These are phyloP conservation scores for Parazoanthus atlanticus DNA, from an alignment of 92 coral and sea anemone species.

Conservation along the genomic window DNA sequence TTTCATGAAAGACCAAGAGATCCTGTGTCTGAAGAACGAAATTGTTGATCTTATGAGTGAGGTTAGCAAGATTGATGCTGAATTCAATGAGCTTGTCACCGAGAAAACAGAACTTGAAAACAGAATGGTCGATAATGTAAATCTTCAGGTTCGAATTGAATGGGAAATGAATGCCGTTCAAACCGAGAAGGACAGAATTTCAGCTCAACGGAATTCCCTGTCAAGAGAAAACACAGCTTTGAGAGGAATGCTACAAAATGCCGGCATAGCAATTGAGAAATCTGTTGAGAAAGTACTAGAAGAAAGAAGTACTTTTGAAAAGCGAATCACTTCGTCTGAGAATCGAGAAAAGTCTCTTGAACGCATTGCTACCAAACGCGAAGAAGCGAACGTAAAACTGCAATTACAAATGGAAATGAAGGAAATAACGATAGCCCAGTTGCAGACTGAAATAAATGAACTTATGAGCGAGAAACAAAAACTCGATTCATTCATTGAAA, in stretches of 20 bases:
- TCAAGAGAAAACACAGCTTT: slow-evolving; percentile 55
- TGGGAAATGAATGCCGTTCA: slow-evolving; percentile 55
- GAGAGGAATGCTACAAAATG: slow-evolving; percentile 47
- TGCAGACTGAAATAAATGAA: slow-evolving; percentile 45
- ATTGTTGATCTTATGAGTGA: slow-evolving; percentile 86
- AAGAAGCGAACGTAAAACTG: slow-evolving; percentile 46
- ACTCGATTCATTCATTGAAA: slow-evolving; percentile 58
- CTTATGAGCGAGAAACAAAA: slow-evolving; percentile 61
- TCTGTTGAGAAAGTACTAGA: slow-evolving; percentile 55
- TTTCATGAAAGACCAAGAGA: slow-evolving; percentile 77
- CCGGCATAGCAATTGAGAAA: slow-evolving; percentile 49
- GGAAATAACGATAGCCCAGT: slow-evolving; percentile 51
- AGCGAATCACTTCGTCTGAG: slow-evolving; percentile 41
- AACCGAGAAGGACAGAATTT: slow-evolving; percentile 54
- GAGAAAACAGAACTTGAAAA: slow-evolving; percentile 51
- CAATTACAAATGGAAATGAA: slow-evolving; percentile 54
- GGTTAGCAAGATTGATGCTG: slow-evolving; percentile 69
- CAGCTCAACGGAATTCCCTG: slow-evolving; percentile 33
- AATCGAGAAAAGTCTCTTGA: slow-evolving; percentile 55
- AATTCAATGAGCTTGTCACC: slow-evolving; percentile 56
- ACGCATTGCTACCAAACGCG: slow-evolving; percentile 34
- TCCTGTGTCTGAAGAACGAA: slow-evolving; percentile 74
- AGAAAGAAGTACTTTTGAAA: slow-evolving; percentile 52
- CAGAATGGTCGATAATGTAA: slow-evolving; percentile 43
- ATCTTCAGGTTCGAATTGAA: slow-evolving; percentile 49